Evolutionary conservation across 2,888 invertebrate genomes (phyloP), one percentile per base, ranked within the genome.

Genomic region (Apoda limacodes): DNA sequence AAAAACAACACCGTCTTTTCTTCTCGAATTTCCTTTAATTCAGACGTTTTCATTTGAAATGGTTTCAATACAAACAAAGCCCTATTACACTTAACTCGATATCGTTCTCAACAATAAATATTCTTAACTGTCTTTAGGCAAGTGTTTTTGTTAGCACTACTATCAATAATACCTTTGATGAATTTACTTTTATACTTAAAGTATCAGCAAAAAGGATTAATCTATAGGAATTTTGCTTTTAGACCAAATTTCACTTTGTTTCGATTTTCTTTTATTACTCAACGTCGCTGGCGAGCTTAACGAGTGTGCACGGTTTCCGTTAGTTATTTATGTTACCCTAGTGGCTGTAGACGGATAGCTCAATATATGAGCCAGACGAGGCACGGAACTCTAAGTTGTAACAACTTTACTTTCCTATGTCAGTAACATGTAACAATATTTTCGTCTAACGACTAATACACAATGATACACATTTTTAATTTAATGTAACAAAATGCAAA

Each of bases 241-340:
- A 71, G 65, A 63, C 76, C 78, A 76, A n/a, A 76, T 78, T 78
- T 78, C 72, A 76, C 78, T 78, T 70, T 75, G 74, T 78, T 80
- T 78, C 78, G 78, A 78, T 80, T 78, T 78, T 76, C 78, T 75
- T 78, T 78, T 80, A 80, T 78, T 78, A 78, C 80, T 75, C 68
- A 69, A 68, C 65, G 71, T 68, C 69, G 67, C n/a, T n/a, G n/a
- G 67, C 68, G 64, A 67, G 74, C 78, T 76, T 80, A 78, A 78
- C 78, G 76, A 78, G 75, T 72, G 70, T 61, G 63, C 66, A 62
- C 63, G 67, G 70, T 62, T 64, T 58, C 63, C 55, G 75, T 75
- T n/a, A n/a, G n/a, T n/a, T 78, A 80, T 80, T 80, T 80, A 80
- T 78, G 76, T 74, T 68, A 64, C 80, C 75, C 80, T 66, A 59